Evolutionary conservation across 2,888 invertebrate species (phyloP), one percentile per base, ranked within the genome.

Genomic region (Deilephila porcellus): DNA sequence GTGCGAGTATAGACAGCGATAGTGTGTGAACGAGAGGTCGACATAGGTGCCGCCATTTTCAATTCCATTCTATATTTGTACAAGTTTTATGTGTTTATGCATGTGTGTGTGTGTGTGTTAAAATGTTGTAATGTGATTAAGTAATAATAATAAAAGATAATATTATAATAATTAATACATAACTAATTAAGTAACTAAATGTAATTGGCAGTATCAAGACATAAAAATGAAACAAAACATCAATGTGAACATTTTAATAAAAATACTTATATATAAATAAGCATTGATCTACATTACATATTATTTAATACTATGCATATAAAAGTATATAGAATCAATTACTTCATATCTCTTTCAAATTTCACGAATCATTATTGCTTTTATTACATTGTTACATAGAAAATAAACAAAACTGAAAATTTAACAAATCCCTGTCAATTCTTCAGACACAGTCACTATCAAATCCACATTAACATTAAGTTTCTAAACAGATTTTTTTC

Each of bases 181-280:
- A 37, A 37, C 6, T 45, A 45, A 45, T 45, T 11, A 11, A 45
- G 45, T 45, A 45, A 45, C 11, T 45, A 11, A 11, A 11, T 11
- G 45, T 32, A 32, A 62, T 29, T 29, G 45, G 45, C 29, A 62
- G 5, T 25, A 14, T 29, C 29, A 19, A 29, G 1, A 5, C 11
- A 6, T 29, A 34, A 62, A 53, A 72, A 53, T 32, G 34, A 72
- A 63, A 72, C 72, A 14, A 63, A 72, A 11, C 32, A 45, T 25
- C 34, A 59, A 59, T 71, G 34, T 17, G 37, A 37, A 71, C 37
- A 59, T 71, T 71, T 64, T 67, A 76, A 56, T 62, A 77, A 79
- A 79, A 79, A 79, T 73, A 78, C 34, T 73, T 37, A 76, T 76
- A 74, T 71, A 70, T 75, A 74, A 72, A 70, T 71, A 76, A 71